A percentile compares a stretch with the other conserved stretches of the same genome.
Conservation (phyloP, 2,888 invertebrate genomes). For the Pyralis farinalis region DNA sequence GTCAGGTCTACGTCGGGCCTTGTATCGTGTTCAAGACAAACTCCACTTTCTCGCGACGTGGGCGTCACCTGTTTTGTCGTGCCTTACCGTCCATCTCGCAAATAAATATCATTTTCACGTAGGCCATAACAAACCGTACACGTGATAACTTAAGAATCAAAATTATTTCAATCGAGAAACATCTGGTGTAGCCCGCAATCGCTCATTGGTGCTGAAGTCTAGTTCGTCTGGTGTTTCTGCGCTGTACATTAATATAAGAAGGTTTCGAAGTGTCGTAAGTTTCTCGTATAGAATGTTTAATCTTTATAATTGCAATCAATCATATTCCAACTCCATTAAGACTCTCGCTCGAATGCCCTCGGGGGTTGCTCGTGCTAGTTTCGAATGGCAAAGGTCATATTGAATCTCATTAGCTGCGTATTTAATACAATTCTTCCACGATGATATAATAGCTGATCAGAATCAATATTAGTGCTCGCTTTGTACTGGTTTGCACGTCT, state of each 20-base stretch:
- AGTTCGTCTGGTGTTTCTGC: conserved; percentile 21
- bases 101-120: conserved; percentile 7
- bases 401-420: neutral
- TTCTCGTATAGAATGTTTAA: conserved; percentile 18
- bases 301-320: conserved; percentile 7
- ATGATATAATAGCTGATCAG: conserved; percentile 6
- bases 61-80: conserved; percentile 61
- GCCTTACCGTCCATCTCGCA: conserved; percentile 37
- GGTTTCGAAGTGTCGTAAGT: conserved; percentile 19
- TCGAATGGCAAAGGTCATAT: conserved; percentile 6
- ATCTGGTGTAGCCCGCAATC: conserved; percentile 27
- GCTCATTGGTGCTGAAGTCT: conserved; percentile 26
- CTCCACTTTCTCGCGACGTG: conserved; percentile 54
- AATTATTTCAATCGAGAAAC: conserved; percentile 10
- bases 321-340: neutral
- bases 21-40: conserved; percentile 17
- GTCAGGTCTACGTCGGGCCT: neutral
- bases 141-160: conserved; percentile 3
- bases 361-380: neutral
- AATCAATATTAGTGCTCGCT: conserved; percentile 5
- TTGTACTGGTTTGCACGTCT: neutral
- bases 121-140: conserved; percentile 1
- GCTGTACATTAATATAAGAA: conserved; percentile 18
- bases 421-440: conserved; percentile 5
- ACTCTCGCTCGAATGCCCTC: neutral